Evolutionary conservation across 2,797 vertebrate genomes (phyloP).

Genomic region (Pangasius sanitwongsei): DNA sequence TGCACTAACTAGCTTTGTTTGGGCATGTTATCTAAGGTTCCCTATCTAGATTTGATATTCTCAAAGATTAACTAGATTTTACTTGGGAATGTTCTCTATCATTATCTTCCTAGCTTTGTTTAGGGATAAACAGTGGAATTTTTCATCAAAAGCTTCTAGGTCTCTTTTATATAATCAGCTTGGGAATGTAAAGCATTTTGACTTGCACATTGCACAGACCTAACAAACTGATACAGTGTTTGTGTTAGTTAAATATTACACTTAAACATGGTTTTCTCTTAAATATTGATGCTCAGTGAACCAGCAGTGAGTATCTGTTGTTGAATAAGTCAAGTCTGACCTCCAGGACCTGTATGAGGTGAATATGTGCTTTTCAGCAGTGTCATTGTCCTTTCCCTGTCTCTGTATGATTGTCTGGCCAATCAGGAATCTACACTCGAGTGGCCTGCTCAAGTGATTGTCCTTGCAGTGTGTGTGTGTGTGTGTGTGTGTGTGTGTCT

Average conservation of each 20-base stretch:
- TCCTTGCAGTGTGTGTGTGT: neutral
- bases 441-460: constrained; percentile 22
- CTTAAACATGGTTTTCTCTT: neutral
- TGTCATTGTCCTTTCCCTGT: neutral
- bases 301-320: neutral
- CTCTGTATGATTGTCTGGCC: neutral
- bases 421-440: neutral
- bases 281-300: neutral
- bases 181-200: neutral
- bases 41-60: neutral
- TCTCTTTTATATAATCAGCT: neutral
- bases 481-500: neutral
- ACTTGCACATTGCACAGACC: neutral
- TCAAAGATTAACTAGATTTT: neutral
- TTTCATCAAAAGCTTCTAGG: neutral
- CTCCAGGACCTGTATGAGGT: neutral
- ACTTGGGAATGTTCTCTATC: neutral
- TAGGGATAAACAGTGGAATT: neutral
- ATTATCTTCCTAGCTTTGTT: neutral
- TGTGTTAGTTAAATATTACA: neutral
- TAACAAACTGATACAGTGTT: neutral
- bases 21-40: neutral
- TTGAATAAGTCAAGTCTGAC: neutral
- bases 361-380: neutral
- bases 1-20: neutral